Conservation (phyloP, 2,797 vertebrate species). For the Moxostoma hubbsi region DNA sequence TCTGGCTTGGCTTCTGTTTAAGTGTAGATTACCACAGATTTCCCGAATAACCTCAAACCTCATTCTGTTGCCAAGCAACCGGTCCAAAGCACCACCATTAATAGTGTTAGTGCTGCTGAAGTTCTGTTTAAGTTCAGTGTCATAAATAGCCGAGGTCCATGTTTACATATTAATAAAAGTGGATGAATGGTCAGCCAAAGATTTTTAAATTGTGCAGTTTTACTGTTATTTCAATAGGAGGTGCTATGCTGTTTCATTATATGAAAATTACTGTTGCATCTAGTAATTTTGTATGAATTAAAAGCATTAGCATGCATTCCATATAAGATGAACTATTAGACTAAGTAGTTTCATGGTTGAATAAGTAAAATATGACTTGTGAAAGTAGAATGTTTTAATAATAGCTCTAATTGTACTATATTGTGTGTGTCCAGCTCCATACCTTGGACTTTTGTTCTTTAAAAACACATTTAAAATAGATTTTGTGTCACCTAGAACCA, state of each 20-base stretch:
- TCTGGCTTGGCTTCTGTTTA: constrained; percentile 16
- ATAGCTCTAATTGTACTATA: no score
- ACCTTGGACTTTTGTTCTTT: background rate
- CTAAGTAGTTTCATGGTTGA: background rate
- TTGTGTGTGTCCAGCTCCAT: no score
- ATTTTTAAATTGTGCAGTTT: background rate
- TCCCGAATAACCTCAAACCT: constrained; percentile 36
- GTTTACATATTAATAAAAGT: constrained; percentile 16
- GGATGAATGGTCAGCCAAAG: background rate
- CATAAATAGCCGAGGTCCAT: constrained; percentile 5
- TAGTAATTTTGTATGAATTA: background rate
- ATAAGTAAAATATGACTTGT: background rate
- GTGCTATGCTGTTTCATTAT: constrained; percentile 21
- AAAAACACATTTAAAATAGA: background rate
- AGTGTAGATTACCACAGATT: constrained; percentile 38
- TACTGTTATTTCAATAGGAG: constrained; percentile 30
- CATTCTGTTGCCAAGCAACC: constrained; percentile 46
- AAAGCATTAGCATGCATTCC: background rate
- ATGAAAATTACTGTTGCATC: background rate
- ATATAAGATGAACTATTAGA: background rate
- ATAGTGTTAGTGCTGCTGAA: constrained; percentile 1
- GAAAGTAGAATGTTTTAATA: no score
- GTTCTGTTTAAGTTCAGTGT: constrained; percentile 15
- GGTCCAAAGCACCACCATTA: constrained; percentile 14
- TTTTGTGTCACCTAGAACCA: background rate